Evolutionary conservation across 1,140 invertebrate genomes (phyloP).

Genomic region (Lepidurus arcticus): DNA sequence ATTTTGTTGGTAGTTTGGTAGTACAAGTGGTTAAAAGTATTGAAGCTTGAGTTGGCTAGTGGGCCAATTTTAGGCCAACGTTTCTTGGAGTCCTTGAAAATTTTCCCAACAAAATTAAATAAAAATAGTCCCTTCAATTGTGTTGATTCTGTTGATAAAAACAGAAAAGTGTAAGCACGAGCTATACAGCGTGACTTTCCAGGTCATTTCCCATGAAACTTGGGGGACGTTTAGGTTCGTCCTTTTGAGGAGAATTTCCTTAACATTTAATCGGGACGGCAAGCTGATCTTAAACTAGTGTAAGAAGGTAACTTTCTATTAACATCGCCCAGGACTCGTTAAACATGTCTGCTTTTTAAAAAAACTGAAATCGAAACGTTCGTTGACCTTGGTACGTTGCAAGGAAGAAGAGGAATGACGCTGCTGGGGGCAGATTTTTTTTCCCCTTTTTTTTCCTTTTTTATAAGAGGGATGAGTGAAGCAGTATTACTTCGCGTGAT

Average conservation of each 20-base stretch:
- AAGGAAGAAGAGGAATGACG: neutral
- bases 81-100: neutral
- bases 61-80: neutral
- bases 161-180: neutral
- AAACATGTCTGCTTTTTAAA: neutral
- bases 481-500: neutral
- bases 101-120: neutral
- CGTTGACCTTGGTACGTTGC: neutral
- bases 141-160: neutral
- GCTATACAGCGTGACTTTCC: neutral
- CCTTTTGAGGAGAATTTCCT: neutral
- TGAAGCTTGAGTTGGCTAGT: neutral
- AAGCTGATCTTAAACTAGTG: neutral
- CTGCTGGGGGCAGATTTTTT: neutral
- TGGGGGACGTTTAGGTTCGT: neutral
- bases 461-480: neutral
- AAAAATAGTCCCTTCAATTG: neutral
- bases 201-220: neutral
- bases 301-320: neutral
- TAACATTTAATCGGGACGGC: neutral
- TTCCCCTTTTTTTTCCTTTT: neutral
- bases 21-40: neutral
- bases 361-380: neutral
- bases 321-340: neutral
- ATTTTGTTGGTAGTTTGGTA: neutral